A percentile compares a stretch with the other conserved stretches of the same genome.
Evolutionary conservation across 92 coral and sea anemone genomes (phyloP).

Genomic region (Umimayanthus chanpuru): DNA sequence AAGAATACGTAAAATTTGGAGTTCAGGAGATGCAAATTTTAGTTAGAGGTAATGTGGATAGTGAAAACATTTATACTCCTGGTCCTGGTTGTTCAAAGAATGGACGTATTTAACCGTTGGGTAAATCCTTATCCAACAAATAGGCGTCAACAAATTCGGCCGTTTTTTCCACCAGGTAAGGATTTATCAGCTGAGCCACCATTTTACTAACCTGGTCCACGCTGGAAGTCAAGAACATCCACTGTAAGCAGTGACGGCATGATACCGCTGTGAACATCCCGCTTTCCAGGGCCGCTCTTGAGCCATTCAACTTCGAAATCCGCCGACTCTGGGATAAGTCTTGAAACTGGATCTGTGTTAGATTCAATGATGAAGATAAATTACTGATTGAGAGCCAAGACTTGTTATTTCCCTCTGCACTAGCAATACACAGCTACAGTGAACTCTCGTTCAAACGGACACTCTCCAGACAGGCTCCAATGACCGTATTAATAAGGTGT

Average conservation of each 20-base stretch:
- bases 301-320: slow-evolving; percentile 83
- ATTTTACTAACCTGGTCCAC: slow-evolving; percentile 74
- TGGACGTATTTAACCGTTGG: not conserved
- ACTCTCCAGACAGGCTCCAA: too few species aligned
- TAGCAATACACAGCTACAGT: too few species aligned
- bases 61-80: too few species aligned
- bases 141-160: not conserved
- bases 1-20: too few species aligned
- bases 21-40: not conserved
- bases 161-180: too few species aligned
- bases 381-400: too few species aligned
- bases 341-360: slow-evolving; percentile 57
- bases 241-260: slow-evolving; percentile 79
- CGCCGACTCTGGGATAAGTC: slow-evolving; percentile 73
- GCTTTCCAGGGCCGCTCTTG: slow-evolving; percentile 77
- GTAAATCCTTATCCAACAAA: not conserved
- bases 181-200: not conserved
- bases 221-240: slow-evolving; percentile 58
- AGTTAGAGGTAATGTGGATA: not conserved
- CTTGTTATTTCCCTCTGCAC: too few species aligned
- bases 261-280: slow-evolving; percentile 86
- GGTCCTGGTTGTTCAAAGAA: not conserved
- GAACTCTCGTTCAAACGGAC: too few species aligned
- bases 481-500: too few species aligned
- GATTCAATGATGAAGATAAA: not conserved